Conservation (phyloP, 2,888 invertebrate genomes). For the Drosophila percnosoma region DNA sequence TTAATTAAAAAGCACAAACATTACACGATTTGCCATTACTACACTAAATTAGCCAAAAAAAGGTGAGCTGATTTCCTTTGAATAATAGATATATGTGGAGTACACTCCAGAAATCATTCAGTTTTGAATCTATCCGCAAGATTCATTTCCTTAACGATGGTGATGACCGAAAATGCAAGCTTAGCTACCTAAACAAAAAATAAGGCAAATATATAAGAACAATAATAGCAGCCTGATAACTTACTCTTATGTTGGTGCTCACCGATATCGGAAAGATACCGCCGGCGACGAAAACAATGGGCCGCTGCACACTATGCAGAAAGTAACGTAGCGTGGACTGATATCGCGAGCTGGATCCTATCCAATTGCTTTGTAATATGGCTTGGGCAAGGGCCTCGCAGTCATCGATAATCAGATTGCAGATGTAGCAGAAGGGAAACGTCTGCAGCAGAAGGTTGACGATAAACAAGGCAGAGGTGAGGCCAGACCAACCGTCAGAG, state of each 20-base stretch:
- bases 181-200: conserved; percentile 56
- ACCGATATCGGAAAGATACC: conserved; percentile 68
- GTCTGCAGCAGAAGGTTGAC: conserved; percentile 65
- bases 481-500: conserved; percentile 59
- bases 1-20: too few relatives aligned
- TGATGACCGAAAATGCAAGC: conserved; percentile 69
- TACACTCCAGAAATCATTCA: conserved; percentile 23
- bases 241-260: conserved; percentile 71
- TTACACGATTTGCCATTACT: too few relatives aligned
- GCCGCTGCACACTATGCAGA: conserved; percentile 28
- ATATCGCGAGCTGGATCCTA: conserved; percentile 54
- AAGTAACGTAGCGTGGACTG: conserved; percentile 64
- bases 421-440: conserved; percentile 74
- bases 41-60: too few relatives aligned
- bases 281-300: conserved; percentile 34
- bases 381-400: conserved; percentile 34
- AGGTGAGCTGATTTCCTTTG: too few relatives aligned
- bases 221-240: conserved; percentile 12
- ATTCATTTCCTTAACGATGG: neutral
- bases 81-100: too few relatives aligned
- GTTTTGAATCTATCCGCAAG: conserved; percentile 58
- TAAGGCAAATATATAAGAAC: neutral
- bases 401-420: conserved; percentile 71
- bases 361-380: conserved; percentile 27
- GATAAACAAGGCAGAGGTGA: conserved; percentile 64